Evolutionary conservation across 2,888 invertebrate species (phyloP), one percentile per base, ranked within the genome.

Genomic region (Leucophora obtusa): DNA sequence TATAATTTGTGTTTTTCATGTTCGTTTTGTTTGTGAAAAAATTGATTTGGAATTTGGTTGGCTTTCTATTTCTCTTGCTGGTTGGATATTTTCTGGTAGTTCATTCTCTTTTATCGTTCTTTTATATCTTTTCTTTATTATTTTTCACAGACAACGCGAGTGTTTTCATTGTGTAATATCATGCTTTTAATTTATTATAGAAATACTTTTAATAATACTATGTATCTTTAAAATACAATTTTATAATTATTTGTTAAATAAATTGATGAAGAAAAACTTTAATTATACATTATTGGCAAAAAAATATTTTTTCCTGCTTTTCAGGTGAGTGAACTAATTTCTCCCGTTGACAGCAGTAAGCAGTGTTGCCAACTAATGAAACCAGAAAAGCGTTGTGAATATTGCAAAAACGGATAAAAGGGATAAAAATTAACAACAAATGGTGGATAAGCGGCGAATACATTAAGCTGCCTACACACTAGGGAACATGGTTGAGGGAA

Each of bases 301-400:
- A 60, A 54, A 33, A 33, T 51, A 58, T 60, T 59, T 69, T 59
- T 73, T 65, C 66, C 56, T 69, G 51, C 58, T 63, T 69, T 79
- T 79, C 73, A 79, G 73, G 79, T 73, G 73, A 79, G 79, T 79
- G 79, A 79, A 73, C 73, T 79, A n/a, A n/a, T n/a, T n/a, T n/a
- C n/a, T n/a, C n/a, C n/a, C n/a, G n/a, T n/a, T n/a, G n/a, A n/a
- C n/a, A n/a, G n/a, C n/a, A n/a, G n/a, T n/a, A n/a, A n/a, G n/a
- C n/a, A n/a, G n/a, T n/a, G n/a, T n/a, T n/a, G n/a, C n/a, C n/a
- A n/a, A n/a, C n/a, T n/a, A n/a, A n/a, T n/a, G n/a, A n/a, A n/a
- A n/a, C n/a, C n/a, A n/a, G n/a, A n/a, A n/a, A n/a, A n/a, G n/a
- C n/a, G n/a, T n/a, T n/a, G n/a, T n/a, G n/a, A n/a, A n/a, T n/a